Conservation (phyloP, 2,113 vertebrate genomes). For the Cheilinus undulatus region DNA sequence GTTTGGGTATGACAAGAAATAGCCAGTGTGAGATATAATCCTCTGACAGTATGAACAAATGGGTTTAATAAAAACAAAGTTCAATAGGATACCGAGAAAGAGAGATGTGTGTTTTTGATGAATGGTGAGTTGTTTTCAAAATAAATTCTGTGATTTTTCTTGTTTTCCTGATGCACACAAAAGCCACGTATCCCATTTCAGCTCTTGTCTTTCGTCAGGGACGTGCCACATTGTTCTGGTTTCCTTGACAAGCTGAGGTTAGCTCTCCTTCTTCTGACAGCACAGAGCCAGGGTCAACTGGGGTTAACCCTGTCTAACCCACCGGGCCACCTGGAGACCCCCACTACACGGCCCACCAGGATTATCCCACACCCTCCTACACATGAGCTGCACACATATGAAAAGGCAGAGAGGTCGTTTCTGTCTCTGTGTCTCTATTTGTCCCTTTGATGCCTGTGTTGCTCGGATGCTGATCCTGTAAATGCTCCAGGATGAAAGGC, state of each 20-base stretch:
- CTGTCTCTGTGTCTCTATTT: constrained; percentile 16
- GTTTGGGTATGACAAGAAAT: constrained; percentile 25
- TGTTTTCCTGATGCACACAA: neutral
- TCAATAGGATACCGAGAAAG: neutral
- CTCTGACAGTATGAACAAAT: constrained; percentile 8
- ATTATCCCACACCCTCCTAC: constrained; percentile 70
- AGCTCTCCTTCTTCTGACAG: constrained; percentile 62
- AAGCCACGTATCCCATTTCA: constrained; percentile 5
- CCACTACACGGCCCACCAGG: constrained; percentile 36
- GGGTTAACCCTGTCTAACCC: constrained; percentile 76
- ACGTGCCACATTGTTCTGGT: constrained; percentile 55
- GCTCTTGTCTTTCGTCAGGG: constrained; percentile 26
- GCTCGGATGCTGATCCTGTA: constrained; percentile 53
- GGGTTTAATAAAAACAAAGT: neutral
- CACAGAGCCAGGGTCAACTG: constrained; percentile 64
- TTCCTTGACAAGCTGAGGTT: constrained; percentile 53
- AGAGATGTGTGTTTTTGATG: neutral
- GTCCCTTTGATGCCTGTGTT: constrained; percentile 48
- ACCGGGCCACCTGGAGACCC: constrained; percentile 72
- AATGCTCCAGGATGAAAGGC: constrained; percentile 63
- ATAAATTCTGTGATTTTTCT: neutral
- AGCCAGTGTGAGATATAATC: constrained; percentile 26
- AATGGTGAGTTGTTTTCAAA: neutral
- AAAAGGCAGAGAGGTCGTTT: constrained; percentile 43
- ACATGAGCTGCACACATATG: constrained; percentile 44